A percentile compares a stretch with the other conserved stretches of the same genome.
These are phyloP conservation scores for Antheraea mylitta DNA, from an alignment of 1,140 invertebrate genomes.

Conservation along the genomic window DNA sequence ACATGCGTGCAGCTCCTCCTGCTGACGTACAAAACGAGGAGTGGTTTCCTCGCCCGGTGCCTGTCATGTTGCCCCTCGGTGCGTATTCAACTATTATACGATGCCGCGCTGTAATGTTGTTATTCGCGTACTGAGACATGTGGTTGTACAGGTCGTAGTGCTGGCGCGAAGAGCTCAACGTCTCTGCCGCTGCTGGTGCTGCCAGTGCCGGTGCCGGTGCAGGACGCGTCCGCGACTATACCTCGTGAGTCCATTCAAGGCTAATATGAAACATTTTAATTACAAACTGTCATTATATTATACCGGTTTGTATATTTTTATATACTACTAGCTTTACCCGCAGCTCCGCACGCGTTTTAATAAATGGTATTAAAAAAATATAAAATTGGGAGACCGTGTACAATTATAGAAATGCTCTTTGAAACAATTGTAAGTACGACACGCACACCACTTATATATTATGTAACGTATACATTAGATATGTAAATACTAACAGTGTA, in stretches of 20 bases:
- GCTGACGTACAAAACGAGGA: background rate
- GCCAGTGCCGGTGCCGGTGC: constrained; percentile 27
- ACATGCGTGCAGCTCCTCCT: constrained; percentile 8
- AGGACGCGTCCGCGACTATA: too few relatives aligned
- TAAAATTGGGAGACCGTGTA: too few relatives aligned
- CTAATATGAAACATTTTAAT: background rate
- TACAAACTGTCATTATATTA: too few relatives aligned
- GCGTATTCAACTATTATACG: background rate
- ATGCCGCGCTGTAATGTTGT: background rate
- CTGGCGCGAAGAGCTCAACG: background rate
- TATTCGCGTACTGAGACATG: background rate
- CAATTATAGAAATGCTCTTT: too few relatives aligned
- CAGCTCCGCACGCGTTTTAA: too few relatives aligned
- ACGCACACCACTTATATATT: too few relatives aligned
- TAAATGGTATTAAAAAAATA: too few relatives aligned
- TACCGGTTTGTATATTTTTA: too few relatives aligned
- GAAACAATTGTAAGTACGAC: too few relatives aligned
- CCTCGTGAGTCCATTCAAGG: background rate
- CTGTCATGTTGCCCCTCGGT: constrained; percentile 17
- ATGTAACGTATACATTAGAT: too few relatives aligned
- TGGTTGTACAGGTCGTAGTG: background rate
- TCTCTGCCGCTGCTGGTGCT: constrained; percentile 30
- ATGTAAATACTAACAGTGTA: too few relatives aligned
- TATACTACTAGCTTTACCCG: too few relatives aligned
- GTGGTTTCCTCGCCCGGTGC: constrained; percentile 14